These are phyloP conservation scores for Eleginops maclovinus DNA, from an alignment of 2,113 vertebrate species.

Conservation along the genomic window DNA sequence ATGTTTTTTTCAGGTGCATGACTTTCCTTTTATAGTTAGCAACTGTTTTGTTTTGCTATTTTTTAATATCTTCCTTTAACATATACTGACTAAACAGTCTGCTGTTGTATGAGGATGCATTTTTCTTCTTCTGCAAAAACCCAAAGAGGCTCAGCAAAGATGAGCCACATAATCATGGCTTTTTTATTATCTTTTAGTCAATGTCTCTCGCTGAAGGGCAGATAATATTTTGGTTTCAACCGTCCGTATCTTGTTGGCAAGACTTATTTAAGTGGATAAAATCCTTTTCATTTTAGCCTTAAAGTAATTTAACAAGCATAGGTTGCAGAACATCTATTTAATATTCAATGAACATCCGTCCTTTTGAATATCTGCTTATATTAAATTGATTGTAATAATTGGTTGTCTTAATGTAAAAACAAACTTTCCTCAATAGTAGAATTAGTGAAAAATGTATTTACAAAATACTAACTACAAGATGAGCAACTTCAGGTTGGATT, in stretches of 20 bases:
- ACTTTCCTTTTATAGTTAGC: too few relatives aligned
- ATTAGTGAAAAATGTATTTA: conserved; percentile 11
- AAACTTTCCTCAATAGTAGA: background rate
- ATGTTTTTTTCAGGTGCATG: background rate
- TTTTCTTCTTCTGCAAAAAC: conserved; percentile 30
- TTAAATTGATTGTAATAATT: background rate
- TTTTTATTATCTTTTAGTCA: conserved; percentile 42
- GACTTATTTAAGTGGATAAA: background rate
- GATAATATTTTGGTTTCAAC: conserved; percentile 10
- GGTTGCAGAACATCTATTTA: background rate
- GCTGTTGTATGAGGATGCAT: background rate
- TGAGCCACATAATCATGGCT: conserved; percentile 31
- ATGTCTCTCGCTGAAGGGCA: conserved; percentile 30
- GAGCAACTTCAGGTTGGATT: background rate
- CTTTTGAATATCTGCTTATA: background rate
- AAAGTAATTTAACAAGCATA: background rate
- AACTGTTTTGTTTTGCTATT: background rate
- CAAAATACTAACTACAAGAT: background rate
- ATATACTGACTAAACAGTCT: conserved; percentile 15
- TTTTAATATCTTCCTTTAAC: conserved; percentile 1
- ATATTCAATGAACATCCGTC: background rate
- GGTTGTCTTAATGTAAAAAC: background rate
- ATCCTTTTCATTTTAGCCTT: background rate
- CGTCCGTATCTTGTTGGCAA: conserved; percentile 18
- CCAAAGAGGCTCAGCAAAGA: conserved; percentile 24